phyloP scores from a whole-genome alignment of 1,140 invertebrate genomes.

The Diprion similis region DNA sequence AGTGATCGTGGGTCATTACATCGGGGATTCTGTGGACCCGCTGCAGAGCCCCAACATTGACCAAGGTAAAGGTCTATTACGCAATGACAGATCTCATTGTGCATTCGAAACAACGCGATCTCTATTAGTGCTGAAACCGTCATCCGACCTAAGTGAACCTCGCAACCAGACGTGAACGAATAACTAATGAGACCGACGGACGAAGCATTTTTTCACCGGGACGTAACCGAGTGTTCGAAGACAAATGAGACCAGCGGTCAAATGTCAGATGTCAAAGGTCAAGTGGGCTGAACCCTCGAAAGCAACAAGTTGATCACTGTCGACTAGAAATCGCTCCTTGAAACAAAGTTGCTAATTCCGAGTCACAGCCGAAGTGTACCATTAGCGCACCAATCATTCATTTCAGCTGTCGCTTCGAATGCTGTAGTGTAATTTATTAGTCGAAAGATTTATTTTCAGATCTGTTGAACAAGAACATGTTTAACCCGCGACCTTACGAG shows the following conservation, averaged over 20 bases:
- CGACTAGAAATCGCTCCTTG: not conserved
- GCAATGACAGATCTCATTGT: too few relatives aligned
- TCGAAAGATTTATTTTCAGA: slow-evolving; percentile 65
- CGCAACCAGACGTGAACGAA: not conserved
- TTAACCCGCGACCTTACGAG: slow-evolving; percentile 74
- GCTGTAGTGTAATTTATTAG: not conserved
- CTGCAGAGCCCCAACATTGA: slow-evolving; percentile 70
- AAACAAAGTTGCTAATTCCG: not conserved
- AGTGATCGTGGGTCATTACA: slow-evolving; percentile 85
- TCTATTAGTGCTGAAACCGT: too few relatives aligned
- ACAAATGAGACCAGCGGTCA: not conserved
- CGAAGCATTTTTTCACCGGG: not conserved
- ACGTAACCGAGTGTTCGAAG: not conserved
- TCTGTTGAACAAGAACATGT: slow-evolving; percentile 83
- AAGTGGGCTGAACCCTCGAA: not conserved
- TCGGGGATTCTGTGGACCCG: slow-evolving; percentile 70
- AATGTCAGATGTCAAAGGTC: not conserved
- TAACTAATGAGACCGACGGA: not conserved
- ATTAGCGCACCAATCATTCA: not conserved
- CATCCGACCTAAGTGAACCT: too few relatives aligned
- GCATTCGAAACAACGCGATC: too few relatives aligned
- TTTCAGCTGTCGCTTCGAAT: not conserved
- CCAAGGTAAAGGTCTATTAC: slow-evolving; percentile 63
- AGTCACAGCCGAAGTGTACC: not conserved
- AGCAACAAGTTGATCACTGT: not conserved